Evolutionary conservation across 2,888 invertebrate genomes (phyloP), one percentile per base, ranked within the genome.

Genomic region (Clostera curtula): DNA sequence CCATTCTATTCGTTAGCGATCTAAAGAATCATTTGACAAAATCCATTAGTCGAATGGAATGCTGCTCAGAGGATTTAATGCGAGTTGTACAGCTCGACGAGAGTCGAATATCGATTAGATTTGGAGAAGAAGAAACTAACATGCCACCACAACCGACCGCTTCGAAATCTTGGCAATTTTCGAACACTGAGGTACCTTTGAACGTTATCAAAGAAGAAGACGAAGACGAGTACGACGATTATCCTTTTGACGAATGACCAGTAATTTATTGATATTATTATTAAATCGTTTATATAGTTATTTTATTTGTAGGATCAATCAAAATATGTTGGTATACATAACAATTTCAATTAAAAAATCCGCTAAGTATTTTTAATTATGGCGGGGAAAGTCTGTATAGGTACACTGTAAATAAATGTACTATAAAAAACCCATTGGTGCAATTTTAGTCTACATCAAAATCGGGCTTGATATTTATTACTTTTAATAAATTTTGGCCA

Each of bases 191-290:
- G n/a, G 40, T 27, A 10, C 43, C 45, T 6, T 42, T 79, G 8
- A 44, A 63, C 5, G 55, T 49, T 2, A 79, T 80, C 14, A 44
- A 28, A 23, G 77, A 77, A 43, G 72, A 69, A 31, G 61, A 67
- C 4, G 67, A 68, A 35, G 47, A 49, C 16, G n/a, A n/a, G n/a
- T n/a, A n/a, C n/a, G 64, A 66, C 24, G 68, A 67, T 19, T 76
- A 76, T 39, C 74, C 74, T 1, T 64, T 73, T 31, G 55, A 34
- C 12, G 1, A 36, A 29, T 49, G 34, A 30, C 11, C 11, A 0
- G 12, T 1, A 14, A 22, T 20, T 16, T 20, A 11, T 9, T 12
- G 5, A 5, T 17, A n/a, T 17, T 25, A n/a, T 21, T 12, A 20
- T 10, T 11, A 24, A 18, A 2, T 19, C 3, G n/a, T 1, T n/a